A percentile compares a stretch with the other conserved stretches of the same genome.
These are phyloP conservation scores for Darevskia mixta DNA, from an alignment of 2,797 vertebrate genomes.

Conservation along the genomic window DNA sequence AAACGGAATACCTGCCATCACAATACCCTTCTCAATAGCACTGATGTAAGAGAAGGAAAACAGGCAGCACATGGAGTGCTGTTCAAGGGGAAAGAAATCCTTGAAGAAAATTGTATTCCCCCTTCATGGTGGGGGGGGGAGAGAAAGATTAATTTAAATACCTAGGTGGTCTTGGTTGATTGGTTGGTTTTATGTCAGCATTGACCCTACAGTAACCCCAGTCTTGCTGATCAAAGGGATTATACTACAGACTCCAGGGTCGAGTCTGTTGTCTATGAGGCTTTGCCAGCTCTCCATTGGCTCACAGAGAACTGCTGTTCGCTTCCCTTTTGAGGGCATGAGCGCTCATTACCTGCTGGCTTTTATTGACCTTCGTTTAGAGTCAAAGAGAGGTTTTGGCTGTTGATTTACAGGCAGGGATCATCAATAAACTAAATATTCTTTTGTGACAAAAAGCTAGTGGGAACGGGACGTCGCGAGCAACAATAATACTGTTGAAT, in stretches of 20 bases:
- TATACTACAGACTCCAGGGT: constrained; percentile 57
- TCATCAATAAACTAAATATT: constrained; percentile 19
- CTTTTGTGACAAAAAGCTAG: constrained; percentile 13
- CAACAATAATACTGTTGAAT: accelerated
- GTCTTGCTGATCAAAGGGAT: constrained; percentile 76
- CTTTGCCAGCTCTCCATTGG: constrained; percentile 37
- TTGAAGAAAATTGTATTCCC: constrained; percentile 48
- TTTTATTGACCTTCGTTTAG: constrained; percentile 54
- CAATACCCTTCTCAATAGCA: constrained; percentile 35
- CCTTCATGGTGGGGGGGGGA: background rate
- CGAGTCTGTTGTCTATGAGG: constrained; percentile 43
- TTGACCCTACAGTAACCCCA: constrained; percentile 77
- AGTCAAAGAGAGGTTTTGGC: constrained; percentile 29
- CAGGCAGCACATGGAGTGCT: constrained; percentile 1
- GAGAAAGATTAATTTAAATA: constrained; percentile 73
- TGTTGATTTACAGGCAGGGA: constrained; percentile 13
- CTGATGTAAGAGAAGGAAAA: constrained; percentile 35
- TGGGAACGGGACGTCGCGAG: background rate
- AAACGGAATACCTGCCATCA: constrained; percentile 43
- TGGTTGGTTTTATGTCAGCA: constrained; percentile 71
- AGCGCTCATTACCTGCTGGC: constrained; percentile 35
- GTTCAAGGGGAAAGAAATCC: constrained; percentile 37
- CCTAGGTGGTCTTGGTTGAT: constrained; percentile 72
- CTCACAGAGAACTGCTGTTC: constrained; percentile 25
- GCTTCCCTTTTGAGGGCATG: constrained; percentile 9